Percentiles rank a stretch among this genome's conserved stretches.
These are phyloP conservation scores for Pocillopora meandrina DNA, from an alignment of 92 coral and sea anemone species.

Conservation along the genomic window DNA sequence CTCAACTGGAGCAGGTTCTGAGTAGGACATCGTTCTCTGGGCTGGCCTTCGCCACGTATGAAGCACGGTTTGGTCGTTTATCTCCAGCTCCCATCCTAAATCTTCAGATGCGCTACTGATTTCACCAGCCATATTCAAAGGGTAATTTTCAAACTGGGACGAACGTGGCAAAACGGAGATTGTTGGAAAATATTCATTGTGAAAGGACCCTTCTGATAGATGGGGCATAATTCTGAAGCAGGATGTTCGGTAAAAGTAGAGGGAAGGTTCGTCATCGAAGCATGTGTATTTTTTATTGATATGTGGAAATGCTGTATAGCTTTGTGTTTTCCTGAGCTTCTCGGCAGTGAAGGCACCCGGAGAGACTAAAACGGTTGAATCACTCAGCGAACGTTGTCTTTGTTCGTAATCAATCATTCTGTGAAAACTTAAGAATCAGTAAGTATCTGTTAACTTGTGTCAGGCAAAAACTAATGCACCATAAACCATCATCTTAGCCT, in stretches of 20 bases:
- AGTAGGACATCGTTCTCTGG: not conserved
- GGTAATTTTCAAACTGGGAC: not conserved
- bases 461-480: not conserved
- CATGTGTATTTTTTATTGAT: not conserved
- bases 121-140: no score
- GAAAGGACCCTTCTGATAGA: constrained; percentile 11
- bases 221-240: constrained; percentile 42
- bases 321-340: constrained; percentile 14
- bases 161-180: no score
- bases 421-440: not conserved
- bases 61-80: no score
- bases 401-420: not conserved
- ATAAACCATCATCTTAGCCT: not conserved
- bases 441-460: not conserved
- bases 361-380: constrained; percentile 2
- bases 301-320: constrained; percentile 34
- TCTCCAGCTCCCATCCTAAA: no score
- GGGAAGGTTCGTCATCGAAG: not conserved
- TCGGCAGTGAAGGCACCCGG: not conserved
- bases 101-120: no score
- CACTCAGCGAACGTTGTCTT: constrained; percentile 31
- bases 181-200: not conserved
- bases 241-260: constrained; percentile 19
- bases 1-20: constrained; percentile 16
- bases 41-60: no score